A percentile compares a stretch with the other conserved stretches of the same genome.
These are phyloP conservation scores for Oscheius sp. DNA, from an alignment of 2,888 invertebrate species.

Conservation along the genomic window DNA sequence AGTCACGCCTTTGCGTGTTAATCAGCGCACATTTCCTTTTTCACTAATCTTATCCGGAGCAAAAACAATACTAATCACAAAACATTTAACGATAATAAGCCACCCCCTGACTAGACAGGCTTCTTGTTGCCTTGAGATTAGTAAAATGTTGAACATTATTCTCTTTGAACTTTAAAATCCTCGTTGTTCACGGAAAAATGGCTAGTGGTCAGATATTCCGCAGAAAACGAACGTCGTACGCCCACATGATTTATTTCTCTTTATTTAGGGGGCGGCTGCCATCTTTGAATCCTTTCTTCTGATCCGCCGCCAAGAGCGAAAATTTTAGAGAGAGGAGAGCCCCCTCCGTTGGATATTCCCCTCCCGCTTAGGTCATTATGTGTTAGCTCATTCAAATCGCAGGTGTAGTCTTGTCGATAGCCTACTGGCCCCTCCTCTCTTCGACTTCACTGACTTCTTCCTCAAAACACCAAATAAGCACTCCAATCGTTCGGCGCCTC, in stretches of 20 bases:
- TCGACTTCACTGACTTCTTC: neutral
- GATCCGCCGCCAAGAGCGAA: too few relatives aligned
- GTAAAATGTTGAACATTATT: neutral
- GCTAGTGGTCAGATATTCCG: too few relatives aligned
- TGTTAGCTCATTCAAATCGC: neutral
- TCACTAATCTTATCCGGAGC: too few relatives aligned
- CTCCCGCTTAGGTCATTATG: too few relatives aligned
- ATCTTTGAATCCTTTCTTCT: neutral
- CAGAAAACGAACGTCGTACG: too few relatives aligned
- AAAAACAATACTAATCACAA: too few relatives aligned
- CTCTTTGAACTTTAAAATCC: neutral
- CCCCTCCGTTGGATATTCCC: too few relatives aligned
- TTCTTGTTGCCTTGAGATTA: conserved; percentile 21
- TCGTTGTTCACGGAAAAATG: too few relatives aligned
- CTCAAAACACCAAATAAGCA: neutral
- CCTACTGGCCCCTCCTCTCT: neutral
- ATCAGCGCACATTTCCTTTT: too few relatives aligned
- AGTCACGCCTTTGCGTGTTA: too few relatives aligned
- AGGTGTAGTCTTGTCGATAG: conserved; percentile 3
- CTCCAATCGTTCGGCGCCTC: neutral
- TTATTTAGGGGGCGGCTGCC: neutral
- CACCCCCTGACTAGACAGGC: conserved; percentile 1
- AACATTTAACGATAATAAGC: too few relatives aligned
- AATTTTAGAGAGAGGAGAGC: too few relatives aligned
- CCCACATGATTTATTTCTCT: neutral